Conservation (phyloP, 2,113 vertebrate species). For the Chloropsis cyanopogon region DNA sequence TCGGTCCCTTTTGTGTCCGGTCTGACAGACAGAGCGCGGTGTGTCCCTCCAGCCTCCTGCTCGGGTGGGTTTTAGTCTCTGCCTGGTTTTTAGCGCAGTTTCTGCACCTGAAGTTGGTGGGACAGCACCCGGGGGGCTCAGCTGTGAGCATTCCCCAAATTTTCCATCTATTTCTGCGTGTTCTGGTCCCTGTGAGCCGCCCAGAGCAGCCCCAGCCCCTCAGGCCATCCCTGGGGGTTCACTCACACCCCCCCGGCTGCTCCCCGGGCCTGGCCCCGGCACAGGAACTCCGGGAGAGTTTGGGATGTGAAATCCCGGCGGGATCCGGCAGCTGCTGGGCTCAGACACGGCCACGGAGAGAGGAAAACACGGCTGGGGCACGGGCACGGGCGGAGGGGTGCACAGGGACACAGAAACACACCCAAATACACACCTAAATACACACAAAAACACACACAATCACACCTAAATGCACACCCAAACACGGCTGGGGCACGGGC, state of each 20-base stretch:
- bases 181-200: background rate
- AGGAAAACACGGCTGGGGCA: background rate
- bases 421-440: too few relatives aligned
- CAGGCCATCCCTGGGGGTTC: background rate
- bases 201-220: background rate
- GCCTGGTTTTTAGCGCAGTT: rapidly evolving
- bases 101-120: background rate
- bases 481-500: too few relatives aligned
- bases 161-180: background rate
- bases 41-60: background rate
- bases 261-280: background rate
- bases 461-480: too few relatives aligned
- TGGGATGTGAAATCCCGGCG: too few relatives aligned
- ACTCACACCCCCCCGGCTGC: background rate
- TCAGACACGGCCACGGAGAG: background rate
- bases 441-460: too few relatives aligned
- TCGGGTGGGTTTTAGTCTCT: rapidly evolving
- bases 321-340: background rate
- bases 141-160: background rate
- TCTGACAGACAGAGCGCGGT: rapidly evolving
- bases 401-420: too few relatives aligned
- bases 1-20: background rate
- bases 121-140: rapidly evolving
- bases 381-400: too few relatives aligned
- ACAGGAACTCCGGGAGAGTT: background rate